Conservation (phyloP, 2,113 vertebrate genomes). For the Ursus arctos region DNA sequence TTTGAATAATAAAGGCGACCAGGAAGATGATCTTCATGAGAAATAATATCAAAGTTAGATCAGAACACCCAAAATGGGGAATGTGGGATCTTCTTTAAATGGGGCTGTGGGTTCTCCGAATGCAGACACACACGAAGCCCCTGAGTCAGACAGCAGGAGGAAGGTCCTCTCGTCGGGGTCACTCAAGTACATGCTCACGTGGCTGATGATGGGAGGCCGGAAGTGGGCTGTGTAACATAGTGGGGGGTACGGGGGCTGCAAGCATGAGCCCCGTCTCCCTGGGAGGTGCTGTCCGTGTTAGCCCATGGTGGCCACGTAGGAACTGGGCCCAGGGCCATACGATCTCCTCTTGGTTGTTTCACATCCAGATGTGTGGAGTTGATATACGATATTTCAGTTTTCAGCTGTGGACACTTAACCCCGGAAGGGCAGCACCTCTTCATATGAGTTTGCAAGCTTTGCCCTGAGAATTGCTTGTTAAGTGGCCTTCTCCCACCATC, state of each 20-base stretch:
- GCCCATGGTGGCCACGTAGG: neutral
- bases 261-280: fast-evolving
- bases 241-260: fast-evolving
- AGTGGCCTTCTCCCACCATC: neutral
- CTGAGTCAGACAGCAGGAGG: neutral
- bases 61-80: neutral
- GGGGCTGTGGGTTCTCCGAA: neutral
- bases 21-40: neutral
- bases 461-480: neutral
- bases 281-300: neutral
- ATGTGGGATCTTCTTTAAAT: neutral
- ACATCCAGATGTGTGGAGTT: neutral
- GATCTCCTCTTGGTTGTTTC: neutral
- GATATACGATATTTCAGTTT: neutral
- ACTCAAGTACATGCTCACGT: fast-evolving
- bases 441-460: neutral
- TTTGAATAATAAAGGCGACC: neutral
- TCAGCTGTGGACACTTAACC: neutral
- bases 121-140: neutral
- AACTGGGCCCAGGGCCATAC: too few species aligned
- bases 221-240: neutral
- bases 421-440: fast-evolving
- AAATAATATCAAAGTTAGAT: neutral
- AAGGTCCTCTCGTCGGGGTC: too few species aligned
- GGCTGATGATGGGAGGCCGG: neutral